These are phyloP conservation scores for Aselliscus stoliczkanus DNA, from an alignment of 2,797 vertebrate species.

Conservation along the genomic window DNA sequence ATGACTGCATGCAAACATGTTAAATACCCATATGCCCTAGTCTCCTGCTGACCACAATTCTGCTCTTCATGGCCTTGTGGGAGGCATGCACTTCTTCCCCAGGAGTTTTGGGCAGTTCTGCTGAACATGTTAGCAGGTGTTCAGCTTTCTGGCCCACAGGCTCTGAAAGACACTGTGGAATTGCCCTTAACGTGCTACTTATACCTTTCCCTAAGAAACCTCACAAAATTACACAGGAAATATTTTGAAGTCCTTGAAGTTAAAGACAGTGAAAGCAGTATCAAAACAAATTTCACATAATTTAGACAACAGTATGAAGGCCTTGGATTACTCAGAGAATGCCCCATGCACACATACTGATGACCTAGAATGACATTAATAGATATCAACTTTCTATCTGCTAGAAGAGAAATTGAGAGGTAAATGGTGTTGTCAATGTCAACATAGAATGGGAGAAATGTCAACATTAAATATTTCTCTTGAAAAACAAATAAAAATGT, in stretches of 20 bases:
- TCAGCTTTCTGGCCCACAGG: neutral
- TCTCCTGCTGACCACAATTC: neutral
- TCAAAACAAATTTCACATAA: neutral
- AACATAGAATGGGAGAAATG: neutral
- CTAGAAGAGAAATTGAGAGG: neutral
- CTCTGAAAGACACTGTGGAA: neutral
- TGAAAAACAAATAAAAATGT: constrained; percentile 19
- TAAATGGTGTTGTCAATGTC: neutral
- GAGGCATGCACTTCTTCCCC: constrained; percentile 51
- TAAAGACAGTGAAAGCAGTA: neutral
- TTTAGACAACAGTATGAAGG: neutral
- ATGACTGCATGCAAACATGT: neutral
- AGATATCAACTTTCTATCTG: neutral
- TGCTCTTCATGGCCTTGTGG: neutral
- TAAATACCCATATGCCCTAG: constrained; percentile 23
- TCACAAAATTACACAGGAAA: constrained; percentile 22
- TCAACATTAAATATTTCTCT: neutral
- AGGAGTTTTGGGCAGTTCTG: constrained; percentile 14
- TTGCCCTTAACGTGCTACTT: neutral
- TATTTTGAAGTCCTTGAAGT: neutral
- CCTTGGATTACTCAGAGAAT: neutral
- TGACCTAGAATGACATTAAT: neutral
- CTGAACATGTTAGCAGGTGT: neutral
- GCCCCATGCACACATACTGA: rapidly evolving
- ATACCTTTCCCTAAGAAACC: constrained; percentile 37